Evolutionary conservation across 1,140 invertebrate species (phyloP), one percentile per base, ranked within the genome.

Genomic region (Papilio polyxenes): DNA sequence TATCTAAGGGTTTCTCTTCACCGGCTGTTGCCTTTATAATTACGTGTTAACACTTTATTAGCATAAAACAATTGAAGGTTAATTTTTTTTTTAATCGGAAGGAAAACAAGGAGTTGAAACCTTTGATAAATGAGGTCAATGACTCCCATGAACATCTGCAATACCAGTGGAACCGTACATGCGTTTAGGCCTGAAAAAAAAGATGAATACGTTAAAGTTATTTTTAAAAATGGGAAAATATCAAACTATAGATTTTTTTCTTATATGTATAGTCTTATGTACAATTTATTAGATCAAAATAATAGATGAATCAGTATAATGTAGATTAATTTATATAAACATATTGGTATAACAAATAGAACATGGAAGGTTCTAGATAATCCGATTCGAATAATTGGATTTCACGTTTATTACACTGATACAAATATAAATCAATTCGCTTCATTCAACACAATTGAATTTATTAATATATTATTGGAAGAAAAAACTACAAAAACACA

Each of bases 351-450:
- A 56, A n/a, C 53, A 56, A 74, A 75, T 75, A 51, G 75, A 44
- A 44, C 75, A 23, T 75, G 75, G 75, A 75, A 75, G 75, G 75
- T 75, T 75, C 44, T 75, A 75, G 75, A 49, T 75, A 75, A 75
- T 75, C 75, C 75, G 44, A 48, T 75, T 48, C 17, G 44, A 49
- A 75, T 75, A 51, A 75, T 75, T 75, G 75, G 48, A 75, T 75
- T 51, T 75, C 44, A 49, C 48, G 75, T 20, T 75, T 15, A 75
- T 75, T 75, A 49, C 75, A 20, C 75, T 31, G 49, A 75, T 75
- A 51, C 75, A 74, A 11, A 75, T 75, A 75, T 75, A 75, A 75
- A 75, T 75, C 10, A 9, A 20, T 75, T 23, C 75, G 75, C 44
- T 51, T 49, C 75, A 23, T 75, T 17, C 17, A 75, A 75, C 75